Percentiles rank a stretch among this genome's conserved stretches.
Evolutionary conservation across 2,888 invertebrate genomes (phyloP).

Genomic region (Drosophila leonis): DNA sequence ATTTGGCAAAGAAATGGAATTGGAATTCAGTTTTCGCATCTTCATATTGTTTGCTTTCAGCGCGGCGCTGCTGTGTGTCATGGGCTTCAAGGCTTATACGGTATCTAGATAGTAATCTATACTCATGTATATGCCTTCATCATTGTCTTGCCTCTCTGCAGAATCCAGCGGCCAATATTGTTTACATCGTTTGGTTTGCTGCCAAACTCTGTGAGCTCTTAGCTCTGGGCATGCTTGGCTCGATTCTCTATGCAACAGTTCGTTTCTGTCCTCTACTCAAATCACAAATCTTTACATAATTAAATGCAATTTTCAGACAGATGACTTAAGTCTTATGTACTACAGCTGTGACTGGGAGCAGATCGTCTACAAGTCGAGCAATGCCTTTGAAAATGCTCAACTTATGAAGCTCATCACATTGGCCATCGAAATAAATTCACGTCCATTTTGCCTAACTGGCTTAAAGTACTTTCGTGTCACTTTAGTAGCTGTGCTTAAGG

Average conservation of each 20-base stretch:
- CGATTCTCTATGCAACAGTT: constrained; percentile 71
- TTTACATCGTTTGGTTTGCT: constrained; percentile 67
- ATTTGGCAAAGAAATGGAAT: constrained; percentile 70
- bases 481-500: constrained; percentile 64
- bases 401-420: constrained; percentile 71
- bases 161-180: constrained; percentile 67
- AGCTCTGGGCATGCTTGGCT: constrained; percentile 71
- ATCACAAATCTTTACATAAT: background rate
- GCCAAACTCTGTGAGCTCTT: constrained; percentile 73
- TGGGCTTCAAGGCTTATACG: constrained; percentile 76
- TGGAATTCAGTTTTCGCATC: constrained; percentile 75
- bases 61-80: constrained; percentile 72
- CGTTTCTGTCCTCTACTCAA: background rate
- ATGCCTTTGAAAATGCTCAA: constrained; percentile 59
- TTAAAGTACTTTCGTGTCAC: constrained; percentile 76
- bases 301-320: constrained; percentile 47
- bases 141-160: constrained; percentile 14
- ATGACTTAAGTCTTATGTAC: constrained; percentile 72
- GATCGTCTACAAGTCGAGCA: constrained; percentile 60
- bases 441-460: constrained; percentile 72
- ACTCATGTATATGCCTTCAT: no score
- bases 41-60: constrained; percentile 79
- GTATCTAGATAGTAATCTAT: no score
- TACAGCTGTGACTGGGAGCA: constrained; percentile 74
- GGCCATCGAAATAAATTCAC: constrained; percentile 68